These are phyloP conservation scores for Myzus persicae DNA, from an alignment of 1,140 invertebrate genomes.

Conservation along the genomic window DNA sequence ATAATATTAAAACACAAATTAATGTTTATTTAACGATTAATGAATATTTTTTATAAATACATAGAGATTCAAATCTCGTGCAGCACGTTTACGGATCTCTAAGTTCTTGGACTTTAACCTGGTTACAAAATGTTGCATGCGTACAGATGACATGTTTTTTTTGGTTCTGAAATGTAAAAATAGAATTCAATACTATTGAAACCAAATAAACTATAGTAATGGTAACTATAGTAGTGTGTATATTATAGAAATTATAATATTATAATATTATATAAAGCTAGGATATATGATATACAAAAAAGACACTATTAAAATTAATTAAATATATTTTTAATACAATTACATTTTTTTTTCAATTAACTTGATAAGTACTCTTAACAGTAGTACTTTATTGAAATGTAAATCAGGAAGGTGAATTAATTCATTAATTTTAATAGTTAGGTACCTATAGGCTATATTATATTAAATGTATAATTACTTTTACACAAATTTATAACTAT, in stretches of 20 bases:
- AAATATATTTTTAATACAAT: background rate
- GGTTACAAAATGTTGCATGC: conserved; percentile 81
- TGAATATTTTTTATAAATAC: conserved; percentile 66
- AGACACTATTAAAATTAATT: background rate
- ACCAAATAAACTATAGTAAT: background rate
- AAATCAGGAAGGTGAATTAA: background rate
- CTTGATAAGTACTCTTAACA: background rate
- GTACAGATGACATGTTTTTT: conserved; percentile 67
- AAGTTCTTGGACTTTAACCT: conserved; percentile 89
- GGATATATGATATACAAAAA: background rate
- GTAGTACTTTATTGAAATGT: background rate
- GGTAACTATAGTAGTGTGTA: background rate
- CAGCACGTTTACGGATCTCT: conserved; percentile 83
- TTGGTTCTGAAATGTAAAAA: conserved; percentile 2
- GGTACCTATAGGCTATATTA: background rate
- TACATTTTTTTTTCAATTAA: background rate
- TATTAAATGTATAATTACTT: background rate
- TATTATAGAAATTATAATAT: background rate
- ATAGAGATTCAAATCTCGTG: conserved; percentile 87
- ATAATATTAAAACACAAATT: background rate
- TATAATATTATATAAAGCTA: background rate
- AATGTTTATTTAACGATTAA: background rate
- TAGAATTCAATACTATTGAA: background rate
- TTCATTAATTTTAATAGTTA: background rate
- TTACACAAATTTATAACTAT: background rate